Percentiles rank a stretch among this genome's conserved stretches.
Evolutionary conservation across 2,888 invertebrate genomes (phyloP).

Genomic region (Pyralis farinalis): DNA sequence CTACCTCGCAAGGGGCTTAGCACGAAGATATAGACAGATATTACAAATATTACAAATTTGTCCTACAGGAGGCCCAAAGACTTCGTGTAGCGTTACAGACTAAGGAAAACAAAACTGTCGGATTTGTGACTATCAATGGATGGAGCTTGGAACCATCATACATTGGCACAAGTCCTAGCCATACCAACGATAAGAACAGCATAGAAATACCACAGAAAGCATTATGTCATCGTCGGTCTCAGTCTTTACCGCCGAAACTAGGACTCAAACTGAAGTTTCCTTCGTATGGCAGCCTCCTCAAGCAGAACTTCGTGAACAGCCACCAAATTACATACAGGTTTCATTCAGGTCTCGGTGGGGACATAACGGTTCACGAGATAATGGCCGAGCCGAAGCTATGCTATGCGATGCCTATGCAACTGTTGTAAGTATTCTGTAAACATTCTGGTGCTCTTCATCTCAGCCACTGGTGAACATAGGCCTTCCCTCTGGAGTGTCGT

Average conservation of each 20-base stretch:
- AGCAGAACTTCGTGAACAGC: constrained; percentile 88
- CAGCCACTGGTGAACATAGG: no score
- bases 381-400: constrained; percentile 95
- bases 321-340: constrained; percentile 89
- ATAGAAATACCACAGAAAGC: constrained; percentile 62
- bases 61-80: constrained; percentile 69
- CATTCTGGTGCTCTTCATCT: no score
- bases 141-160: constrained; percentile 92
- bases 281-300: constrained; percentile 86
- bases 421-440: constrained; percentile 88
- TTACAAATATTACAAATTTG: no score
- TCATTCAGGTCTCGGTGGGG: constrained; percentile 94
- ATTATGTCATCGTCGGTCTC: constrained; percentile 84
- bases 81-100: constrained; percentile 82
- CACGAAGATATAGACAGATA: no score
- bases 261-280: constrained; percentile 91
- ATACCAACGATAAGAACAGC: constrained; percentile 70
- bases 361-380: constrained; percentile 95
- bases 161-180: constrained; percentile 85
- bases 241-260: constrained; percentile 91
- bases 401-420: constrained; percentile 91
- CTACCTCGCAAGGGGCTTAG: no score
- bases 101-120: constrained; percentile 85
- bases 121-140: constrained; percentile 92
- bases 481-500: no score